Evolutionary conservation across 1,140 invertebrate genomes (phyloP).

Genomic region (Ips nitidus): DNA sequence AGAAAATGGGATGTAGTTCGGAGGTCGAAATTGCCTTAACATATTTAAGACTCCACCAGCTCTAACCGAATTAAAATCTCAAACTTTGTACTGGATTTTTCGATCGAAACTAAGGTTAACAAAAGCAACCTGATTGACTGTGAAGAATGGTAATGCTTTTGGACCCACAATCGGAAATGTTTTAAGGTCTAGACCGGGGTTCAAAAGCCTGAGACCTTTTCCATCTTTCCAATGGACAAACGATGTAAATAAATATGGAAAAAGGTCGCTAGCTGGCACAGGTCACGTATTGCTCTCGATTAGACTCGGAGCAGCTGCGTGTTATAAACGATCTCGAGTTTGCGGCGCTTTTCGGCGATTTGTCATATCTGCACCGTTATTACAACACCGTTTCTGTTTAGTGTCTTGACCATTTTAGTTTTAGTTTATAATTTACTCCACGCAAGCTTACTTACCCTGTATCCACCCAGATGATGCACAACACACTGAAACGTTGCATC

Average conservation of each 20-base stretch:
- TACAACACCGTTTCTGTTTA: constrained; percentile 42
- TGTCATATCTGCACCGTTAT: constrained; percentile 53
- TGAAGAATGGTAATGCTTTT: too few species aligned
- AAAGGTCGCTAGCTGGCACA: constrained; percentile 32
- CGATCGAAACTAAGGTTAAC: too few species aligned
- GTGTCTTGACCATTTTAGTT: constrained; percentile 24
- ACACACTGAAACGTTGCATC: constrained; percentile 86
- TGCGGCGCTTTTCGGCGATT: constrained; percentile 52
- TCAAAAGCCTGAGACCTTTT: too few species aligned
- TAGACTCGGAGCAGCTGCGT: constrained; percentile 44
- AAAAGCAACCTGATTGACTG: too few species aligned
- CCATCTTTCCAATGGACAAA: too few species aligned
- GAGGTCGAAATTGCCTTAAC: not conserved
- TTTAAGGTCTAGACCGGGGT: too few species aligned
- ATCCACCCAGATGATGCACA: constrained; percentile 83
- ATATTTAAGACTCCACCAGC: too few species aligned
- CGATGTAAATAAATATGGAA: constrained; percentile 25
- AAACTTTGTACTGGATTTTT: too few species aligned
- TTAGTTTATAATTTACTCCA: constrained; percentile 21
- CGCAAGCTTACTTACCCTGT: constrained; percentile 70
- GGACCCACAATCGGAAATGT: too few species aligned
- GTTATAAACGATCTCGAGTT: constrained; percentile 54
- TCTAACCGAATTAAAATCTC: too few species aligned
- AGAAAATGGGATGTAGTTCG: not conserved
- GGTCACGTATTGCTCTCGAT: constrained; percentile 44